A percentile compares a stretch with the other conserved stretches of the same genome.
These are phyloP conservation scores for Chironomus tentans DNA, from an alignment of 2,888 invertebrate species.

Conservation along the genomic window DNA sequence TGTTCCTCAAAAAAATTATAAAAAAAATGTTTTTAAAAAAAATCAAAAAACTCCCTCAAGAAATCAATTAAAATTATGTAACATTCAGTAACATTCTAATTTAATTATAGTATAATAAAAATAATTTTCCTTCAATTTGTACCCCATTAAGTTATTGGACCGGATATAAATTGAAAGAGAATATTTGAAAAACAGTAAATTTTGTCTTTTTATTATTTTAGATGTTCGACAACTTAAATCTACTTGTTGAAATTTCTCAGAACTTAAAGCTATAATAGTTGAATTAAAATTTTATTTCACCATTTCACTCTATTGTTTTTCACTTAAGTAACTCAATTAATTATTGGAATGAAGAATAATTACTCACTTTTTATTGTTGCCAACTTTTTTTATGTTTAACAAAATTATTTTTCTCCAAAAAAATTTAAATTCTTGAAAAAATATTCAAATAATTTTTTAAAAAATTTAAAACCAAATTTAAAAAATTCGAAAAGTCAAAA, in stretches of 20 bases:
- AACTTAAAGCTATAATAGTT: too few relatives aligned
- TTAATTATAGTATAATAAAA: not conserved
- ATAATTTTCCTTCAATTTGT: conserved; percentile 21
- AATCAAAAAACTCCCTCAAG: conserved; percentile 12
- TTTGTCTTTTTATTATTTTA: not conserved
- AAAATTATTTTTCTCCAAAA: not conserved
- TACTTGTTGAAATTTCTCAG: too few relatives aligned
- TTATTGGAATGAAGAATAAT: too few relatives aligned
- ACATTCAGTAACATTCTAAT: not conserved
- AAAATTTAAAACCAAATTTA: too few relatives aligned
- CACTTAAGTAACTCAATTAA: too few relatives aligned
- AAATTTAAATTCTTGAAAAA: too few relatives aligned
- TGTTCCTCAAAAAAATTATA: not conserved
- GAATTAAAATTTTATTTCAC: too few relatives aligned
- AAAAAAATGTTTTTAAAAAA: not conserved
- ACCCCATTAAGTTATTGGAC: not conserved
- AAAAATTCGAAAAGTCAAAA: too few relatives aligned
- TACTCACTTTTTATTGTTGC: too few relatives aligned
- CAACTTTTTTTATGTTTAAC: not conserved
- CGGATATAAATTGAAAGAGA: conserved; percentile 25
- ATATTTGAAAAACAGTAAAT: not conserved
- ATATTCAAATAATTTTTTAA: too few relatives aligned
- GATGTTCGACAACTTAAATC: too few relatives aligned
- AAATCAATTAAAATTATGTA: not conserved
- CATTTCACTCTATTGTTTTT: too few relatives aligned